These are phyloP conservation scores for Habrosyne pyritoides DNA, from an alignment of 2,888 invertebrate genomes.

Conservation along the genomic window DNA sequence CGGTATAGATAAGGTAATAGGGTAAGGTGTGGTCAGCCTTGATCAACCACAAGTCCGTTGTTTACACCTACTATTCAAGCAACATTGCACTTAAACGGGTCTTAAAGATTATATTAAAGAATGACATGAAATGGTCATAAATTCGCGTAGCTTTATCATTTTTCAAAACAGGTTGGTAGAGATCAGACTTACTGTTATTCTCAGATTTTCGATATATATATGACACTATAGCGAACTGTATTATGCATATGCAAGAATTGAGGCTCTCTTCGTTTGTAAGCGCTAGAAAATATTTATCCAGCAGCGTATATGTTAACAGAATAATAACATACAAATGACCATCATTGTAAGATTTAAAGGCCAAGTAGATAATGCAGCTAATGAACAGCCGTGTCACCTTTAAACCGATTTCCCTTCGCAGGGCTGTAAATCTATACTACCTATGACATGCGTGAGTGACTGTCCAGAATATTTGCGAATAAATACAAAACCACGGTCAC, in stretches of 20 bases:
- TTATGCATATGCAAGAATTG: background rate
- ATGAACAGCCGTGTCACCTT: conserved; percentile 12
- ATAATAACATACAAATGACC: no score
- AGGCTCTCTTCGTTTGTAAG: no score
- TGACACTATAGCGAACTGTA: no score
- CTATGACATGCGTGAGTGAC: conserved; percentile 72
- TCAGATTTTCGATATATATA: no score
- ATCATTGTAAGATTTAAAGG: background rate
- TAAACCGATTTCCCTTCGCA: conserved; percentile 13
- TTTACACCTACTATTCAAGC: conserved; percentile 1
- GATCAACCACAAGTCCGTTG: conserved; percentile 17
- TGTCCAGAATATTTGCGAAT: conserved; percentile 46
- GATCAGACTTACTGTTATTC: no score
- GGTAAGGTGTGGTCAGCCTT: conserved; percentile 62
- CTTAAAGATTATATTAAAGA: background rate
- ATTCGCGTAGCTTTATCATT: background rate
- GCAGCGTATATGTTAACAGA: no score
- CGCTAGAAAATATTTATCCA: no score
- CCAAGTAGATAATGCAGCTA: background rate
- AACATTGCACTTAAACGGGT: background rate
- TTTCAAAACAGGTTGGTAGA: background rate
- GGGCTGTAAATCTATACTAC: conserved; percentile 55
- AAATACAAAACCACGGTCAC: conserved; percentile 61
- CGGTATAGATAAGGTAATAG: conserved; percentile 53
- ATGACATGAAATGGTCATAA: background rate